Evolutionary conservation across 2,888 invertebrate species (phyloP).

Genomic region (Lepas anatifera): DNA sequence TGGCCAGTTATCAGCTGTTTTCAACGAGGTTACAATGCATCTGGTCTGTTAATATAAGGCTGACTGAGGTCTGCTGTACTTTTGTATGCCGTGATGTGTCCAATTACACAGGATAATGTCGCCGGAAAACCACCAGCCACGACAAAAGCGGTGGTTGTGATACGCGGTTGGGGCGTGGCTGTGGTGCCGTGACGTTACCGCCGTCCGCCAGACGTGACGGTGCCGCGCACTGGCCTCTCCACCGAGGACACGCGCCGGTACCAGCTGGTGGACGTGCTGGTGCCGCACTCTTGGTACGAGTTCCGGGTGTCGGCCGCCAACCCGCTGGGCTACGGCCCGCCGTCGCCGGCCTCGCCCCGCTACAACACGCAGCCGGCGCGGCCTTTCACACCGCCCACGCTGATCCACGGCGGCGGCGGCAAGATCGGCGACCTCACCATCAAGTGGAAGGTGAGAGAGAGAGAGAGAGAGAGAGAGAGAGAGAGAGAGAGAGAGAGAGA

Average conservation of each 20-base stretch:
- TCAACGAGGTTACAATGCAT: too few relatives aligned
- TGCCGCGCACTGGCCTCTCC: background rate
- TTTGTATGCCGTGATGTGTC: too few relatives aligned
- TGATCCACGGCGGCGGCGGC: conserved; percentile 77
- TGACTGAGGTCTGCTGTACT: too few relatives aligned
- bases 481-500: too few relatives aligned
- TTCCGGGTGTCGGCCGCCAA: conserved; percentile 84
- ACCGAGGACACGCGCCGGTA: background rate
- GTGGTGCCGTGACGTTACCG: too few relatives aligned
- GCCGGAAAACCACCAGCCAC: too few relatives aligned
- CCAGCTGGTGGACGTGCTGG: conserved; percentile 36
- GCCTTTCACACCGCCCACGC: conserved; percentile 61
- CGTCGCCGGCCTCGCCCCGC: conserved; percentile 24
- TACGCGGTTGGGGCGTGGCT: too few relatives aligned
- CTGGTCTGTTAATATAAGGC: too few relatives aligned
- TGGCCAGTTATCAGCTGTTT: too few relatives aligned
- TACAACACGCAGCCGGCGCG: conserved; percentile 68
- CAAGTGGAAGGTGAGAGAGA: conserved; percentile 59
- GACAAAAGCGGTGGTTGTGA: too few relatives aligned
- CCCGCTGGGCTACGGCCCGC: conserved; percentile 33
- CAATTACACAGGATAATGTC: too few relatives aligned
- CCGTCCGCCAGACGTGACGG: background rate
- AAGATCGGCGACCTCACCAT: conserved; percentile 91
- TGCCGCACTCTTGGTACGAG: conserved; percentile 81
- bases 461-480: too few relatives aligned